phyloP scores from a whole-genome alignment of 2,797 vertebrate species.

The Hippopotamyrus pictus region DNA sequence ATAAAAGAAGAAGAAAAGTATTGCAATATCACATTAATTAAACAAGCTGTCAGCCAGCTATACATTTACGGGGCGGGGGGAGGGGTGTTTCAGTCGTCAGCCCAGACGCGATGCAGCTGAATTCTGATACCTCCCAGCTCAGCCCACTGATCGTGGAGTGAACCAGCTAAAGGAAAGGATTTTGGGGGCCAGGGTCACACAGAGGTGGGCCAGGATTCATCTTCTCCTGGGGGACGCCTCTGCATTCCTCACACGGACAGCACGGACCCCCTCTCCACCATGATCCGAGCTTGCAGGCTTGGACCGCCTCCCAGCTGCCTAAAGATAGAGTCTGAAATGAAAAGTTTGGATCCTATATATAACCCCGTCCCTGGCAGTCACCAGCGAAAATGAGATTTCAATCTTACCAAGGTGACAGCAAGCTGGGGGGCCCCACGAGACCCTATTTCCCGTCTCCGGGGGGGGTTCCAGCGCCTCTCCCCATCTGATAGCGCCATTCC shows the following conservation, averaged over 20 bases:
- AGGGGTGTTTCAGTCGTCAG: neutral
- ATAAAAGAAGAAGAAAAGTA: neutral
- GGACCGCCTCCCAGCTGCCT: neutral
- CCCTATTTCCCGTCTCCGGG: neutral
- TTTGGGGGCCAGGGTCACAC: neutral
- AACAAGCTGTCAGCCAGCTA: neutral
- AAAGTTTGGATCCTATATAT: neutral
- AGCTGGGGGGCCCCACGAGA: neutral
- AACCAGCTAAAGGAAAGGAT: neutral
- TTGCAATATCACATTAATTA: neutral
- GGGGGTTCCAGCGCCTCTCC: neutral
- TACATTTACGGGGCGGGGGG: neutral
- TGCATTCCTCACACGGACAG: neutral
- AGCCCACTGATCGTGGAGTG: neutral
- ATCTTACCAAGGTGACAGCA: neutral
- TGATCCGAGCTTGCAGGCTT: neutral
- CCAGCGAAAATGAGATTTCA: slow-evolving; percentile 1
- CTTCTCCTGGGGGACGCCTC: neutral
- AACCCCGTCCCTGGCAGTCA: neutral
- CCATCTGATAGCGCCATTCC: neutral
- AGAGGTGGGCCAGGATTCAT: neutral
- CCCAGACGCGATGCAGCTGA: neutral
- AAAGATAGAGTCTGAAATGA: neutral
- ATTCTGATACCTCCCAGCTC: neutral
- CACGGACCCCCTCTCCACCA: neutral